Conservation (phyloP, 2,888 invertebrate species). For the Aphodius granarius region DNA sequence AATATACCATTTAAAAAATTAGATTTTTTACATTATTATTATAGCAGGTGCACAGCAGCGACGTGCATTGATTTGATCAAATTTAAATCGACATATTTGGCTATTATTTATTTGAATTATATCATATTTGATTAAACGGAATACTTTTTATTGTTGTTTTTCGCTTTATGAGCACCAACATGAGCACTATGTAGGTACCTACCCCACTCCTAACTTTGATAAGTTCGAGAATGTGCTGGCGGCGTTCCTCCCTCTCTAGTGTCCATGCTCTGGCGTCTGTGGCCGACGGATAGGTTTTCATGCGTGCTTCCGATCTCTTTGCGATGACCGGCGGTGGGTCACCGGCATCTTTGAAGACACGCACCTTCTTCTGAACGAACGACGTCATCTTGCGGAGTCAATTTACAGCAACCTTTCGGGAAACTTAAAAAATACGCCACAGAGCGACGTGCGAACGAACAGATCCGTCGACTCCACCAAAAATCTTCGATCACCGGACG, state of each 20-base stretch:
- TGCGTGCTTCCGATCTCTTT: slow-evolving; percentile 57
- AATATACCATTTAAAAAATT: no score
- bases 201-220: slow-evolving; percentile 56
- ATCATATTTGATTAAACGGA: no score
- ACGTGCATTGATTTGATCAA: no score
- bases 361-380: slow-evolving; percentile 43
- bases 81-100: no score
- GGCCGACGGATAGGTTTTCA: slow-evolving; percentile 60
- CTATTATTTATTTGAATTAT: no score
- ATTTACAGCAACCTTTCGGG: not conserved
- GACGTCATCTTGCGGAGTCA: slow-evolving; percentile 34
- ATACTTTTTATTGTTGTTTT: no score
- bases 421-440: not conserved
- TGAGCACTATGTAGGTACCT: no score
- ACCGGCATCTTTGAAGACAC: slow-evolving; percentile 45
- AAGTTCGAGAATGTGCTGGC: slow-evolving; percentile 61
- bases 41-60: no score
- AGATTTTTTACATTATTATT: no score
- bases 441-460: not conserved
- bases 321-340: slow-evolving; percentile 55
- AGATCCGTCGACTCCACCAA: not conserved
- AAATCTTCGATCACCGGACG: not conserved
- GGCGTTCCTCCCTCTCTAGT: slow-evolving; percentile 58
- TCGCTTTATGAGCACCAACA: no score
- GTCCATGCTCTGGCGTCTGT: slow-evolving; percentile 63